These are phyloP conservation scores for Mionectes olivaceus DNA, from an alignment of 2,797 vertebrate species.

Conservation along the genomic window DNA sequence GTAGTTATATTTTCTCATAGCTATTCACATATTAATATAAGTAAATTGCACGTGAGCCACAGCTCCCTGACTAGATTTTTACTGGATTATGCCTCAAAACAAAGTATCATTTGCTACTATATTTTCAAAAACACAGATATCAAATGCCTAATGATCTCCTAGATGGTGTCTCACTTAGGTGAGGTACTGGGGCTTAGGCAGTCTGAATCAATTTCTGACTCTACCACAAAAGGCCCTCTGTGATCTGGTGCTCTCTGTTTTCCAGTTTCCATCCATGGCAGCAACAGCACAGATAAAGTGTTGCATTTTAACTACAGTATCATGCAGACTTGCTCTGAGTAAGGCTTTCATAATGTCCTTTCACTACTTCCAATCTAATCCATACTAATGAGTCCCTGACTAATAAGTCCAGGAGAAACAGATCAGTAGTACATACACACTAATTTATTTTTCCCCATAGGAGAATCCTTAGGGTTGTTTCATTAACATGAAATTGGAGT, in stretches of 20 bases:
- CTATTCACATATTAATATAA: background rate
- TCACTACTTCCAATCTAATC: background rate
- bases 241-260: background rate
- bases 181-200: background rate
- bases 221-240: background rate
- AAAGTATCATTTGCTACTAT: background rate
- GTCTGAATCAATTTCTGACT: background rate
- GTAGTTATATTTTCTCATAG: background rate
- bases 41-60: background rate
- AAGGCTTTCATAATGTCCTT: conserved; percentile 7
- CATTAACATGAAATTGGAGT: conserved; percentile 1
- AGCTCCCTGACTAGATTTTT: background rate
- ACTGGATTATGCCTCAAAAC: background rate
- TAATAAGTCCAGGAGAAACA: conserved; percentile 6
- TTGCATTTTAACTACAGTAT: conserved; percentile 13
- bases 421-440: background rate
- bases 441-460: background rate
- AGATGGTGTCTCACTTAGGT: background rate
- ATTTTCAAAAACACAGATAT: background rate
- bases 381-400: background rate
- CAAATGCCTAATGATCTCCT: background rate
- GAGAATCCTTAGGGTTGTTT: background rate
- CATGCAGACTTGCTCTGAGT: background rate
- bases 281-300: background rate
- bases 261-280: background rate